A percentile compares a stretch with the other conserved stretches of the same genome.
Conservation (phyloP, 1,140 invertebrate species). For the Batillaria attramentaria region DNA sequence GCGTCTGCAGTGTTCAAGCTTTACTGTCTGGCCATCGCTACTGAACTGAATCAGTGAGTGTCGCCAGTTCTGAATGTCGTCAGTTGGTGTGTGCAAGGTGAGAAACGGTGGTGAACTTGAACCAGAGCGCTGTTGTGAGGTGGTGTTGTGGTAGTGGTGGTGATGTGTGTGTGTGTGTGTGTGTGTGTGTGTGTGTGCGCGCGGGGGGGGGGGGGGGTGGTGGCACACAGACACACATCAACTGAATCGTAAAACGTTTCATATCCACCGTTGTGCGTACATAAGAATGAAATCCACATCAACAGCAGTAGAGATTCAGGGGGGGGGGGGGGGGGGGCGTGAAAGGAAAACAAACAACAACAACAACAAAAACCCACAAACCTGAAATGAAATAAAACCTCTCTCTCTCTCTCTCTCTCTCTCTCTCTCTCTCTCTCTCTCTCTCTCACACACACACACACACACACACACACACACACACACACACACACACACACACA, state of each 20-base stretch:
- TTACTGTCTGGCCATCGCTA: not conserved
- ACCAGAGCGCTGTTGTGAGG: too few relatives aligned
- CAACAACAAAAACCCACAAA: too few relatives aligned
- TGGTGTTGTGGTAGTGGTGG: too few relatives aligned
- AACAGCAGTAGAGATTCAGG: too few relatives aligned
- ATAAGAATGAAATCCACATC: not conserved
- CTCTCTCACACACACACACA: not conserved
- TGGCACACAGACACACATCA: not conserved
- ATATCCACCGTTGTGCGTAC: not conserved
- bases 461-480: constrained; percentile 6
- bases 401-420: not conserved
- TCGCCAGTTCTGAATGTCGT: not conserved
- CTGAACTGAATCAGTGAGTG: not conserved
- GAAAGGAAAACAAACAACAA: too few relatives aligned
- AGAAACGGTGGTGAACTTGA: too few relatives aligned
- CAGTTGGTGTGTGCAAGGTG: too few relatives aligned
- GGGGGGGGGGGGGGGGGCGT: too few relatives aligned
- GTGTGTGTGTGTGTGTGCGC: too few relatives aligned
- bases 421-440: not conserved
- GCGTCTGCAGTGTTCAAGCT: not conserved
- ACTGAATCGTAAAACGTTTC: not conserved
- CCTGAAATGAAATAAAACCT: not conserved
- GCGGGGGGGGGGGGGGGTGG: not conserved
- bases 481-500: not conserved
- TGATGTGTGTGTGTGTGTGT: too few relatives aligned